phyloP scores from a whole-genome alignment of 2,797 vertebrate genomes.

The Chiroxiphia lanceolata region DNA sequence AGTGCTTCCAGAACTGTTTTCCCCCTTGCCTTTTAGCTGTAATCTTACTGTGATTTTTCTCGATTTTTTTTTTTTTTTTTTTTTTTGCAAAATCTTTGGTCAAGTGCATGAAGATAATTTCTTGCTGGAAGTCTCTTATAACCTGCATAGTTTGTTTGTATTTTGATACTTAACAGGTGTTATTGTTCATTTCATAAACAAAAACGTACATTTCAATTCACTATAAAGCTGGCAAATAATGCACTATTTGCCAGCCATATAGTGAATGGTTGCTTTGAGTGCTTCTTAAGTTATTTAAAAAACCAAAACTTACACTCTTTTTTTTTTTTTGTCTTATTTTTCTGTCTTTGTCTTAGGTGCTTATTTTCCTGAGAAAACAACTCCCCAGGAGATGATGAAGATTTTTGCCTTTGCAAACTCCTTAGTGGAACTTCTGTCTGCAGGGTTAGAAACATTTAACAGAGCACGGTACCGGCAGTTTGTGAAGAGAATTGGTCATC shows the following conservation, averaged over 20 bases:
- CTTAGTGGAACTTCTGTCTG: conserved; percentile 89
- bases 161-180: not conserved
- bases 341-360: conserved; percentile 72
- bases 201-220: not conserved
- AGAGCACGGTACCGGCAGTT: conserved; percentile 93
- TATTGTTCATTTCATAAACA: not conserved
- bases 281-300: not conserved
- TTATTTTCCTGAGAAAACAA: conserved; percentile 89
- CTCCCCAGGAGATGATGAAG: conserved; percentile 96
- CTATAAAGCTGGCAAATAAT: no score
- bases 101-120: not conserved
- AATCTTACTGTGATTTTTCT: not conserved
- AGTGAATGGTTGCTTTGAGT: not conserved
- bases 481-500: conserved; percentile 93
- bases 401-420: conserved; percentile 94
- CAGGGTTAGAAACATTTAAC: conserved; percentile 93
- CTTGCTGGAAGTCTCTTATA: not conserved
- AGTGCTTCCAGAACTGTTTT: not conserved
- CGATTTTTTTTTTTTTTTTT: not conserved
- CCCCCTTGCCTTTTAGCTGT: not conserved
- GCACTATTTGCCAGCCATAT: not conserved
- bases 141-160: not conserved
- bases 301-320: no score
- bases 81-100: not conserved
- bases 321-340: not conserved